Evolutionary conservation across 1,140 invertebrate genomes (phyloP).

Genomic region (Cecropterus lyciades): DNA sequence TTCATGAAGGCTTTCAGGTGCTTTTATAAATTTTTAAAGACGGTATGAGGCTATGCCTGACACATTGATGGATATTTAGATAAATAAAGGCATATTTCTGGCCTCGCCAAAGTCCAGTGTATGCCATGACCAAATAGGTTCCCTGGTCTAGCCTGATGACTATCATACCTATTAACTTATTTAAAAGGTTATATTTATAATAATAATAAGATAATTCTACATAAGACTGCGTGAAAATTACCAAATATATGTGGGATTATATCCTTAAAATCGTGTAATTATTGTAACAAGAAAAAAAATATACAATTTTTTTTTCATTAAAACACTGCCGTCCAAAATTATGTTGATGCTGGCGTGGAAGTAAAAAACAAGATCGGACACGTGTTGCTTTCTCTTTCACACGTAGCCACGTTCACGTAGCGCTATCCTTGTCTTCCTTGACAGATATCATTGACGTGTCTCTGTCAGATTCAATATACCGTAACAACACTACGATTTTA

Average conservation of each 20-base stretch:
- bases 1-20: too few relatives aligned
- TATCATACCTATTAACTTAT: too few relatives aligned
- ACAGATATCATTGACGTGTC: slow-evolving; percentile 80
- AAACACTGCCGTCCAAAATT: slow-evolving; percentile 9
- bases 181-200: too few relatives aligned
- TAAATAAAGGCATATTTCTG: too few relatives aligned
- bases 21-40: too few relatives aligned
- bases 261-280: background rate
- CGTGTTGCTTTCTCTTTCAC: slow-evolving; percentile 49
- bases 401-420: slow-evolving; percentile 34
- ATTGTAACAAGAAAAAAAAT: background rate
- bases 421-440: slow-evolving; percentile 54
- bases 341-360: slow-evolving; percentile 71
- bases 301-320: slow-evolving; percentile 39
- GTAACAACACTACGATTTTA: slow-evolving; percentile 65
- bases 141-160: too few relatives aligned
- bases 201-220: too few relatives aligned
- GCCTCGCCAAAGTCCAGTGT: too few relatives aligned
- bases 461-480: slow-evolving; percentile 52
- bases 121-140: too few relatives aligned
- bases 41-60: too few relatives aligned
- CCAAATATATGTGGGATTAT: background rate
- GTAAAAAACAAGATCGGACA: slow-evolving; percentile 60
- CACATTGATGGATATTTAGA: too few relatives aligned
- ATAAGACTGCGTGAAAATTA: too few relatives aligned